Conservation (phyloP, 2,888 invertebrate species). For the Acronicta aceris region DNA sequence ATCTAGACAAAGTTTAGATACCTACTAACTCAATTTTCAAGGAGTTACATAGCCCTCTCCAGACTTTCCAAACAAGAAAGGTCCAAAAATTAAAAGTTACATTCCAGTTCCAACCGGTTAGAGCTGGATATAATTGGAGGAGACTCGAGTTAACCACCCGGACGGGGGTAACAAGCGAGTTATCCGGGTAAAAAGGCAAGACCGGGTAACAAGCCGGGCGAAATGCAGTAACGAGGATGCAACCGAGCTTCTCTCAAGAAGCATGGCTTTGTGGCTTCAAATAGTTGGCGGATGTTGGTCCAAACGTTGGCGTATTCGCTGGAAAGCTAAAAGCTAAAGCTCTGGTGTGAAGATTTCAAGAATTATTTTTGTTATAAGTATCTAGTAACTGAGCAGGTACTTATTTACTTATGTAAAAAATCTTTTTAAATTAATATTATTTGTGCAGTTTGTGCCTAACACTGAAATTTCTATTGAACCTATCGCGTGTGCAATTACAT, state of each 20-base stretch:
- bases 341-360: too few relatives aligned
- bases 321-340: background rate
- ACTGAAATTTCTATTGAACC: too few relatives aligned
- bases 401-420: too few relatives aligned
- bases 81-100: conserved; percentile 70
- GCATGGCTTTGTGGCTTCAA: conserved; percentile 59
- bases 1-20: conserved; percentile 32
- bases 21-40: conserved; percentile 21
- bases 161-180: conserved; percentile 81
- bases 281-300: conserved; percentile 42
- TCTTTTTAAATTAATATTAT: too few relatives aligned
- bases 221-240: conserved; percentile 74
- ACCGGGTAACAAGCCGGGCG: conserved; percentile 70
- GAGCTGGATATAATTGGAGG: conserved; percentile 85
- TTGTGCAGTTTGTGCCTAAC: too few relatives aligned
- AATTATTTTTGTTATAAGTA: too few relatives aligned
- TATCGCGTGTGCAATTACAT: too few relatives aligned
- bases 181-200: conserved; percentile 71
- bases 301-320: conserved; percentile 34
- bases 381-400: too few relatives aligned
- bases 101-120: conserved; percentile 77
- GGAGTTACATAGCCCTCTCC: conserved; percentile 20
- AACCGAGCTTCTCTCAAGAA: conserved; percentile 69
- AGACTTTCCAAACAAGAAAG: conserved; percentile 50
- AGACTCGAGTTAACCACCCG: conserved; percentile 85